Evolutionary conservation across 53 echinoderm and acorn worm genomes (phyloP).

Genomic region (Stichopus horrens): DNA sequence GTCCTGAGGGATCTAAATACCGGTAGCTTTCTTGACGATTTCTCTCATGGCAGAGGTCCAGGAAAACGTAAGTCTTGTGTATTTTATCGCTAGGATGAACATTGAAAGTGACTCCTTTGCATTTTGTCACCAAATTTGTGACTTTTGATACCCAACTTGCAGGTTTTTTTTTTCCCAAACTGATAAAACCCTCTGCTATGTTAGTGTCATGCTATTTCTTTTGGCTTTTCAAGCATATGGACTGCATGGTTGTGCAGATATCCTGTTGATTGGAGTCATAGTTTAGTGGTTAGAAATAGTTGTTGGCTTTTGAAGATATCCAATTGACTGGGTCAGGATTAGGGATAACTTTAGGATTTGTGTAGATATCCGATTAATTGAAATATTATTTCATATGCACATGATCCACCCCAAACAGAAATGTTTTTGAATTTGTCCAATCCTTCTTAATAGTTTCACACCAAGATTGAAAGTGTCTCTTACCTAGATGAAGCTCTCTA

Average conservation of each 20-base stretch:
- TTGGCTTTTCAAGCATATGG: neutral
- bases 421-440: too few relatives aligned
- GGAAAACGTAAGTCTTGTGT: constrained; percentile 64
- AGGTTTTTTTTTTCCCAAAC: neutral
- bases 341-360: too few relatives aligned
- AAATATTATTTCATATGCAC: too few relatives aligned
- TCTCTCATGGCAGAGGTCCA: constrained; percentile 86
- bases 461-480: too few relatives aligned
- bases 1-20: constrained; percentile 79
- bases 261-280: too few relatives aligned
- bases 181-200: neutral
- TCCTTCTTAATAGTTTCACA: too few relatives aligned
- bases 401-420: too few relatives aligned
- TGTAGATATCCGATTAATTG: too few relatives aligned
- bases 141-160: neutral
- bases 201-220: neutral
- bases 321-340: too few relatives aligned
- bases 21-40: constrained; percentile 92
- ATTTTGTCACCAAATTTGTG: neutral
- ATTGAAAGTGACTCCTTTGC: neutral
- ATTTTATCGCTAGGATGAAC: neutral
- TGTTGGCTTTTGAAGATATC: too few relatives aligned
- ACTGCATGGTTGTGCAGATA: neutral
- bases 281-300: too few relatives aligned
- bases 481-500: too few relatives aligned